Evolutionary conservation across 1,140 invertebrate species (phyloP), one percentile per base, ranked within the genome.

Genomic region (Drosophila equinoxialis): DNA sequence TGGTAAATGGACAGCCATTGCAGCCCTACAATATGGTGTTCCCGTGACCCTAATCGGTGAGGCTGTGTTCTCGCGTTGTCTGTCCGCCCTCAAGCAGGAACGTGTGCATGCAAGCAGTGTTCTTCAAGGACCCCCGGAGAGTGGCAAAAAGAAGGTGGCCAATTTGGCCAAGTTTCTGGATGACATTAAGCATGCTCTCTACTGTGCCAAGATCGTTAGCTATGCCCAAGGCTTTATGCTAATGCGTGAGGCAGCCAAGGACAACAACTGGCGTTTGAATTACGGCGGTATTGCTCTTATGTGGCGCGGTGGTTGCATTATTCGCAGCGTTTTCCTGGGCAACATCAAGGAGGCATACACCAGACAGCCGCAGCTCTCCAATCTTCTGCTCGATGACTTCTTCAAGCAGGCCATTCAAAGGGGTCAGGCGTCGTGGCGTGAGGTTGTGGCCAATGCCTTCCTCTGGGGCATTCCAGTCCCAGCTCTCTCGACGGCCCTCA

Each of bases 221-320:
- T 99, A 99, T 90, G 97, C 99, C 1, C 99, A 99, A 94, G 99
- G 99, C 0, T 99, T 99, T 90, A 99, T 99, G 99, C 93, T 99
- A 58, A 94, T 99, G 78, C 94, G 97, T 55, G 98, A 99, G 93
- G 98, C 98, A 26, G 98, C 98, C 1, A 96, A 96, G 82, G 94
- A 96, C 67, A 96, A 98, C 79, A 95, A 95, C 0, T 99, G 99
- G 99, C 96, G 98, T 65, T 93, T 99, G 13, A 99, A 99, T 93
- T 99, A 99, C 90, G 99, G 99, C 58, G 97, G 97, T 41, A 99
- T 99, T 84, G 99, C 99, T 13, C 93, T 99, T 0, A 99, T 99
- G 99, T 99, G 99, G 99, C 94, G 99, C 77, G 99, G 99, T 23
- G 99, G 99, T 37, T 99, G 99, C 92, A 99, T 99, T 90, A 99